phyloP scores from a whole-genome alignment of 2,888 invertebrate genomes.

The Orchestes rusci region DNA sequence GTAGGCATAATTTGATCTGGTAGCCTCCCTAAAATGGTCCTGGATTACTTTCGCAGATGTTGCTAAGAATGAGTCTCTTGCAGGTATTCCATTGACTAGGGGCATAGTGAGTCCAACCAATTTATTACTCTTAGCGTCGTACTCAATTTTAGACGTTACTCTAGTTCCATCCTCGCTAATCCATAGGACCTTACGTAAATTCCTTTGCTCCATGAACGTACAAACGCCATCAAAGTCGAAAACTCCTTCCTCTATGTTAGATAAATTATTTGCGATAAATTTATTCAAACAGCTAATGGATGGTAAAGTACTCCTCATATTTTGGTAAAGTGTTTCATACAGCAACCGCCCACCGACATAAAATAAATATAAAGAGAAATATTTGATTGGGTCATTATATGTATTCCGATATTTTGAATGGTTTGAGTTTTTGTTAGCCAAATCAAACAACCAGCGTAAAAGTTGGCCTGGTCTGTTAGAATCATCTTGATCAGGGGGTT shows the following conservation, averaged over 20 bases:
- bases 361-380: background rate
- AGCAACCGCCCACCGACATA: conserved; percentile 9
- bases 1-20: conserved; percentile 8
- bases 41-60: background rate
- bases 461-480: background rate
- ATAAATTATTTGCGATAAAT: conserved; percentile 9
- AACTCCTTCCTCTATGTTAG: conserved; percentile 17
- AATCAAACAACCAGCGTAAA: conserved; percentile 15
- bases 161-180: conserved; percentile 16
- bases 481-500: background rate
- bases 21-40: background rate
- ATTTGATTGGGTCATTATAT: conserved; percentile 5
- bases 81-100: conserved; percentile 12
- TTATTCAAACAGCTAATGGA: conserved; percentile 3
- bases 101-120: conserved; percentile 28
- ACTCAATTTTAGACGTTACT: conserved; percentile 22
- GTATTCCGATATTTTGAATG: background rate
- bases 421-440: background rate
- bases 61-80: background rate
- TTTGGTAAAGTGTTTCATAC: conserved; percentile 22
- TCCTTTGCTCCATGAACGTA: conserved; percentile 4
- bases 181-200: conserved; percentile 15
- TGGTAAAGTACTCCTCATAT: conserved; percentile 19
- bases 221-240: conserved; percentile 16
- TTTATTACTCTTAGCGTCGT: conserved; percentile 26